Base-by-base conservation (phyloP, 2,888 invertebrate species). In the Timema cristinae region DNA sequence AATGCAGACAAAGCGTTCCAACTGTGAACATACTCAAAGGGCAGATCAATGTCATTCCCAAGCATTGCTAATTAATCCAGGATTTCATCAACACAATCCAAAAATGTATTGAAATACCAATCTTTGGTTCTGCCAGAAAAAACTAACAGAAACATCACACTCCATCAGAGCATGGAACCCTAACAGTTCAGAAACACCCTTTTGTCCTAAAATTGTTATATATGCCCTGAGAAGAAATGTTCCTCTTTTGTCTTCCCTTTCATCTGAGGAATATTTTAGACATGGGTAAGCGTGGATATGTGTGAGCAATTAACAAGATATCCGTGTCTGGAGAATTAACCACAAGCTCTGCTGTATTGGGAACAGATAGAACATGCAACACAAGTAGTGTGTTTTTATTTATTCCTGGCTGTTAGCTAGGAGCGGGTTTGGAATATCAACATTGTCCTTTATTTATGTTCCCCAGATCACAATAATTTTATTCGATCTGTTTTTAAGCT, bases 191-290 rank as follows among this genome's bases (percentile, higher is more conserved):
- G 32, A 32, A 32, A 4, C 4, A 32, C 32, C 32, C 32, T 32
- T 32, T 32, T 32, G 32, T 32, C 32, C 32, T 32, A 32, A 54
- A 54, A 15, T 15, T 54, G 13, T 54, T 8, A 8, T 54, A 54
- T 54, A 54, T 54, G 15, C 8, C 54, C 6, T 54, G 54, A 54
- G 8, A 6, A 54, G 7, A 59, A 59, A 59, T 59, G 5, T n/a
- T 16, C 59, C n/a, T 59, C 59, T 59, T 59, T 59, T n/a, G n/a
- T 59, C 59, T 59, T 59, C 59, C 59, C 59, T 59, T 59, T 7
- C 56, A 1, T 15, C 6, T 13, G 56, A 56, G 56, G 7, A 56
- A 56, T 4, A 56, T 13, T 11, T 5, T 56, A 7, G n/a, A 16
- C 56, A 56, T 2, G n/a, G 56, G 56, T 56, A 56, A 56, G 56